Base-by-base conservation (phyloP, 2,888 invertebrate species). In the Acrocyrtus sp. region DNA sequence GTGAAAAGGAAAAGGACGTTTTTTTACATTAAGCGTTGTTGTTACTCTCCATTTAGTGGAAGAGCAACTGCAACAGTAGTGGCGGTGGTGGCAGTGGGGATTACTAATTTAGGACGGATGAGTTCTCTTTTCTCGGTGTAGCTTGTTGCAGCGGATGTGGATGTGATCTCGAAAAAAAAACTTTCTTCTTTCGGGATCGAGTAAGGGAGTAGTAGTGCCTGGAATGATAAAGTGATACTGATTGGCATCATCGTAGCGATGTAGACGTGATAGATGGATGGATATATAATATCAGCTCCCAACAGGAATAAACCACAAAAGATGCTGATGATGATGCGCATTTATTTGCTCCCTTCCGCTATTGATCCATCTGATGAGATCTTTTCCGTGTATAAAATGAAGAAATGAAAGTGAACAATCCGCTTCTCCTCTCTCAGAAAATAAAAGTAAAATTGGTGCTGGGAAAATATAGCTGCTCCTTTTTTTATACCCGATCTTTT, bases 51-150 rank as follows among this genome's bases (percentile, higher is more conserved):
- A 61, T 69, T 69, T 63, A 57, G 63, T 39, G n/a, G n/a, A n/a
- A n/a, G n/a, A n/a, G n/a, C n/a, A n/a, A n/a, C 51, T 50, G 29
- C 29, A 70, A 69, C 61, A 50, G 41, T 54, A 8, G 57, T n/a
- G n/a, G n/a, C n/a, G n/a, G n/a, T n/a, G n/a, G n/a, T n/a, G n/a
- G n/a, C n/a, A n/a, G n/a, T n/a, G 70, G 63, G 70, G 58, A 70
- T 63, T 63, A 63, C 50, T 63, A 63, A 70, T 63, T 63, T 60
- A 63, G 43, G 63, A 70, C 57, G 63, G 70, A 43, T 62, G 70
- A 56, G n/a, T n/a, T n/a, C n/a, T n/a, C n/a, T n/a, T n/a, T n/a
- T n/a, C n/a, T n/a, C n/a, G n/a, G n/a, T n/a, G n/a, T 70, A 48
- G 68, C 54, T 60, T 61, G 68, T 68, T 68, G 53, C 43, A 68